These are phyloP conservation scores for Xiphophorus couchianus DNA, from an alignment of 2,113 vertebrate species.

Conservation along the genomic window DNA sequence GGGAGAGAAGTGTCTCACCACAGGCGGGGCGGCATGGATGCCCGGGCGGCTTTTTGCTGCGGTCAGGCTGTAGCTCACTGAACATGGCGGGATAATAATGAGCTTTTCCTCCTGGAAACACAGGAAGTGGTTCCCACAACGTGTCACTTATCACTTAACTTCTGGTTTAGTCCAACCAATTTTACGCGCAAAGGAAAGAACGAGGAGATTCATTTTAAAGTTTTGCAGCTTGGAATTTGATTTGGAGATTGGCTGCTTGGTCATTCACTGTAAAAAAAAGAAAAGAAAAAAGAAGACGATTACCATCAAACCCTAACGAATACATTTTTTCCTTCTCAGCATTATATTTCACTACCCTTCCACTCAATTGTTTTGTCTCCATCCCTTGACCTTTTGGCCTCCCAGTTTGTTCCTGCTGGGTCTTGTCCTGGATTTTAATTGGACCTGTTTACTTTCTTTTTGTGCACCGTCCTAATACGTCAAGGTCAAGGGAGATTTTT, in stretches of 20 bases:
- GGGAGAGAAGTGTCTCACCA: slow-evolving; percentile 10
- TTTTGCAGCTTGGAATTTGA: neutral
- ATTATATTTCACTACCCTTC: too few species aligned
- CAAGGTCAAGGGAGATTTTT: neutral
- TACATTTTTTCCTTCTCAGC: too few species aligned
- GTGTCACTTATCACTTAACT: neutral
- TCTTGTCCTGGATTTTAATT: neutral
- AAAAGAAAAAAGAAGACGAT: too few species aligned
- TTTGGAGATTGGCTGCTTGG: too few species aligned
- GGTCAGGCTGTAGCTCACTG: slow-evolving; percentile 30
- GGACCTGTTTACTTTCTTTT: neutral
- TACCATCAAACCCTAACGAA: too few species aligned
- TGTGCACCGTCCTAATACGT: neutral
- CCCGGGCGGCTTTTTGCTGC: neutral
- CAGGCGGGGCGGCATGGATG: neutral
- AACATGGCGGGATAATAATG: slow-evolving; percentile 30
- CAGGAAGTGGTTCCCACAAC: neutral
- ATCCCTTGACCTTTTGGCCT: neutral
- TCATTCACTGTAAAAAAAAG: too few species aligned
- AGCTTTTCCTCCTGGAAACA: slow-evolving; percentile 21
- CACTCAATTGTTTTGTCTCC: neutral
- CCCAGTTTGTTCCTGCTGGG: neutral
- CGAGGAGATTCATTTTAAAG: neutral
- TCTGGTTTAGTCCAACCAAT: neutral
- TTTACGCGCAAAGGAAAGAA: neutral